Conservation (phyloP, 2,888 invertebrate species). For the Serrognathus titanus region DNA sequence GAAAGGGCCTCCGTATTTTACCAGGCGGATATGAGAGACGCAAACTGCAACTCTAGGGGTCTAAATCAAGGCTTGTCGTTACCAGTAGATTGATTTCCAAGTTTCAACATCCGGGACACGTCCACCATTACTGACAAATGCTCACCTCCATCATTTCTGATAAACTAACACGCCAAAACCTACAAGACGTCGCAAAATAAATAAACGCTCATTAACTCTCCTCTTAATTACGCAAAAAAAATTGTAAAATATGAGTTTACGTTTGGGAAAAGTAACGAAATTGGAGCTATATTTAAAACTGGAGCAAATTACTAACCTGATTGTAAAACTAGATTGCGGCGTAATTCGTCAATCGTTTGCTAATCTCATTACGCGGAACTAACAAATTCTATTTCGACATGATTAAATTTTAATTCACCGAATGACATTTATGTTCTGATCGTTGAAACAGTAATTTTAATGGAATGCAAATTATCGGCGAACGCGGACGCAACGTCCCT, state of each 20-base stretch:
- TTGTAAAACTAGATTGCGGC: background rate
- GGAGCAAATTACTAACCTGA: background rate
- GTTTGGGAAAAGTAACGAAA: background rate
- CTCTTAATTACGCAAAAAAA: no score
- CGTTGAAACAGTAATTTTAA: no score
- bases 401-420: slow-evolving; percentile 21
- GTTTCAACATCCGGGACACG: slow-evolving; percentile 25
- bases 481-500: no score
- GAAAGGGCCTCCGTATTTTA: slow-evolving; percentile 21
- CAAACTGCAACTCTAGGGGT: slow-evolving; percentile 18
- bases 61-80: slow-evolving; percentile 31
- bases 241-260: no score
- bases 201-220: no score
- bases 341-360: slow-evolving; percentile 1
- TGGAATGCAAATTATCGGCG: no score
- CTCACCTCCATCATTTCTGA: slow-evolving; percentile 11
- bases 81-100: slow-evolving; percentile 30
- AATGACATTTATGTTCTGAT: slow-evolving; percentile 9
- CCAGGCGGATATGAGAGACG: slow-evolving; percentile 23
- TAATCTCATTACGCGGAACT: slow-evolving; percentile 5
- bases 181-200: no score
- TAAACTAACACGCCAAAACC: background rate
- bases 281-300: background rate
- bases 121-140: slow-evolving; percentile 12
- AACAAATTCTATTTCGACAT: slow-evolving; percentile 20